Base-by-base conservation (phyloP, 2,797 vertebrate species). In the Anolis apletophallus region DNA sequence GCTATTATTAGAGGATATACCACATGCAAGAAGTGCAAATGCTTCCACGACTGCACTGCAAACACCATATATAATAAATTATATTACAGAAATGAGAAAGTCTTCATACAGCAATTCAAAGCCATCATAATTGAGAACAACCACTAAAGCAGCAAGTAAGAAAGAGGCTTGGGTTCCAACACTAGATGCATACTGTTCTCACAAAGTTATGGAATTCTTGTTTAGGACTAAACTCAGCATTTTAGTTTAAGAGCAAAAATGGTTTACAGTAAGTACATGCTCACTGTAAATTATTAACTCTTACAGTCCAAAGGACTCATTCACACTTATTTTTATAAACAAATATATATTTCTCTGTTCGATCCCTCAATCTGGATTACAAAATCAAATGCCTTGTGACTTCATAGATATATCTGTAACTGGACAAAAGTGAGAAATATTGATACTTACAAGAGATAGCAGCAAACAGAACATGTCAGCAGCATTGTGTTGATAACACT, bases 361-460 rank as follows among this genome's bases (percentile, higher is more conserved):
- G 23, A n/a, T 21, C 14, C 1, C 1, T 23, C 17, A 32, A 80
- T 29, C 46, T 50, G 21, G 29, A 34, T 59, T 50, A 55, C 57
- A 85, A 59, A 71, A 40, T 85, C 23, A 88, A 85, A 34, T n/a
- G 71, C 82, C 32, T 1, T 80, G 14, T 52, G 1, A 26, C 26
- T 57, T 64, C 64, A 78, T 10, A 81, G 59, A 79, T 83, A 57
- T 57, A 32, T 61, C 36, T 0, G 23, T 54, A 16, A 40, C 34
- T 72, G 23, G 80, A 72, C 46, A 5, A 6, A 84, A 77, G 55
- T 59, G n/a, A 73, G 87, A 75, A 17, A 75, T 52, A 61, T 78
- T 91, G 90, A 93, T 97, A 99, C 99, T 99, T 96, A 99, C 99
- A 99, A 99, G 87, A 99, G 96, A 92, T 99, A 99, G 96, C 98